phyloP scores from a whole-genome alignment of 2,113 vertebrate species.

The Pardalotus punctatus region DNA sequence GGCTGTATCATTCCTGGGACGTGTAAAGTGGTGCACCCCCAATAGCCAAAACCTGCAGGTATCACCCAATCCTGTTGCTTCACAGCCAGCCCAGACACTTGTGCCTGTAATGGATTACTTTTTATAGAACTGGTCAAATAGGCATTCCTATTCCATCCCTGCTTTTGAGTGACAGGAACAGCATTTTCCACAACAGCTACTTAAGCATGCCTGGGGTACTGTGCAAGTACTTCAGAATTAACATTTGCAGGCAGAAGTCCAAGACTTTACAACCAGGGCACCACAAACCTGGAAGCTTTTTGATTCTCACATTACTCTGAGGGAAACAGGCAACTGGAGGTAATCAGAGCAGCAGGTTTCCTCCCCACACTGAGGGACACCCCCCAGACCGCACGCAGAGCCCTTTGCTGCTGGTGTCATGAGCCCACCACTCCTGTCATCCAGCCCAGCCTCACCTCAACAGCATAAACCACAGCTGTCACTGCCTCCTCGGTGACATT shows the following conservation, averaged over 20 bases:
- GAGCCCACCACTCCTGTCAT: neutral
- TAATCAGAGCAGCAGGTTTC: neutral
- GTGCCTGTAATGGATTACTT: rapidly evolving
- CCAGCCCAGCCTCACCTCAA: constrained; percentile 81
- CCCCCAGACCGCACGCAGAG: neutral
- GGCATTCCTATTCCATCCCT: neutral
- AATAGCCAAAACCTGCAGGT: neutral
- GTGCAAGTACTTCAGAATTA: neutral
- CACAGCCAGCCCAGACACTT: neutral
- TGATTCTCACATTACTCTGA: neutral
- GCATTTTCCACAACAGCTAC: neutral
- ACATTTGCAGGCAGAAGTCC: neutral
- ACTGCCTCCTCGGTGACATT: constrained; percentile 92
- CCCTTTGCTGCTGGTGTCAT: neutral
- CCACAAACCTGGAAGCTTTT: neutral
- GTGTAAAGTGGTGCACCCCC: neutral
- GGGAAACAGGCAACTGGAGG: neutral
- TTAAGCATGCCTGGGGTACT: neutral
- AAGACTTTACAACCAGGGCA: neutral
- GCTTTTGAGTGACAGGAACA: neutral
- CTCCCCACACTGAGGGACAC: neutral
- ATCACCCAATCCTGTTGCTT: neutral
- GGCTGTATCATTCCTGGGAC: neutral
- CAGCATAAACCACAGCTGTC: constrained; percentile 81
- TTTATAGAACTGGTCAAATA: neutral